These are phyloP conservation scores for Hoplodrina ambigua DNA, from an alignment of 2,888 invertebrate species.

Conservation along the genomic window DNA sequence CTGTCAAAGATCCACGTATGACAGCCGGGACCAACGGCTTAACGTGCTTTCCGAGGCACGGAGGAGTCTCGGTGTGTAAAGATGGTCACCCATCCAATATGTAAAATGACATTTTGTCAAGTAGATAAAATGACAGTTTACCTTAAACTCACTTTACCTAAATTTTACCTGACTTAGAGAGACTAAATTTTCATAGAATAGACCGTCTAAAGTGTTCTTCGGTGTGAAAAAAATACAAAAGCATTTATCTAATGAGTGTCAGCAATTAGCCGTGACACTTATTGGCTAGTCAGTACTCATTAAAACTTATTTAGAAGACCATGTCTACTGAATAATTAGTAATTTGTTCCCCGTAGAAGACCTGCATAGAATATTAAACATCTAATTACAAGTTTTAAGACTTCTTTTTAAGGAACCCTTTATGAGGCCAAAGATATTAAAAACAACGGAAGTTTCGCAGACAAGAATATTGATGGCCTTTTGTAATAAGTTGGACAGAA, in stretches of 20 bases:
- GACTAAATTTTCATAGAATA: too few relatives aligned
- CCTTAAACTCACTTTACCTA: too few relatives aligned
- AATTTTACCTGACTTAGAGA: too few relatives aligned
- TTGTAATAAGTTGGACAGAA: neutral
- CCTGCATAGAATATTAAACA: slow-evolving; percentile 19
- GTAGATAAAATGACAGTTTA: too few relatives aligned
- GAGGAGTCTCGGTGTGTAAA: too few relatives aligned
- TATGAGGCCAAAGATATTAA: slow-evolving; percentile 18
- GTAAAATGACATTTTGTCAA: too few relatives aligned
- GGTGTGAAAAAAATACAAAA: neutral
- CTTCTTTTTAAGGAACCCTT: slow-evolving; percentile 24
- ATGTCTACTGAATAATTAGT: slow-evolving; percentile 7
- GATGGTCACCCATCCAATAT: too few relatives aligned
- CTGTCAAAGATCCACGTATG: too few relatives aligned
- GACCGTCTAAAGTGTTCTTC: neutral
- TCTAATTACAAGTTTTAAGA: slow-evolving; percentile 28
- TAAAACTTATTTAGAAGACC: slow-evolving; percentile 2
- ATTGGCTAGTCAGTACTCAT: slow-evolving; percentile 18
- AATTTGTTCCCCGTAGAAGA: slow-evolving; percentile 2
- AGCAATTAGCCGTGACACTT: slow-evolving; percentile 4
- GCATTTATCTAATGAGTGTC: too few relatives aligned
- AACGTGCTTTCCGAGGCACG: too few relatives aligned
- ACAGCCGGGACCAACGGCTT: too few relatives aligned
- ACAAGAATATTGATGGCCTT: slow-evolving; percentile 31
- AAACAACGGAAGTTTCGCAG: slow-evolving; percentile 27